A percentile compares a stretch with the other conserved stretches of the same genome.
These are phyloP conservation scores for Vireo altiloquus DNA, from an alignment of 2,113 vertebrate genomes.

Conservation along the genomic window DNA sequence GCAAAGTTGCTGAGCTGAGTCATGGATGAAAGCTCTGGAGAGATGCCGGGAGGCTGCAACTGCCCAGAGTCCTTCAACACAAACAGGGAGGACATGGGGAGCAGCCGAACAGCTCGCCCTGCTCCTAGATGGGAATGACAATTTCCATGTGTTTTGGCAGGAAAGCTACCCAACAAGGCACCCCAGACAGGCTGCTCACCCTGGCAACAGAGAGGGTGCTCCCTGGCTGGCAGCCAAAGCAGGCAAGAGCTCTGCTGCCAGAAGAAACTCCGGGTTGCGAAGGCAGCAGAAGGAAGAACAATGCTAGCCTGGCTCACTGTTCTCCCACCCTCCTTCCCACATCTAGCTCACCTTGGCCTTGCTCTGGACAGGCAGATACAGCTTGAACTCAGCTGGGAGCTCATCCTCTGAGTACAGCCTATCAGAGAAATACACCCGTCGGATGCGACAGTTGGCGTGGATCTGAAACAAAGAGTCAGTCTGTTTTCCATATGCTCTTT, in stretches of 20 bases:
- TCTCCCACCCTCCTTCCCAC: background rate
- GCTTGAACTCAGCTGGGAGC: slow-evolving; percentile 95
- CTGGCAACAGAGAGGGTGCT: background rate
- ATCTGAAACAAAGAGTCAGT: slow-evolving; percentile 74
- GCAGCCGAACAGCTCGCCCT: background rate
- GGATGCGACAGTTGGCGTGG: slow-evolving; percentile 94
- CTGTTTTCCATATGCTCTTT: background rate
- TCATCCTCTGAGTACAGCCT: slow-evolving; percentile 95
- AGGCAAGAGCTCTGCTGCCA: background rate
- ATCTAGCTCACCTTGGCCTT: slow-evolving; percentile 87
- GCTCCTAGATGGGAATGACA: background rate
- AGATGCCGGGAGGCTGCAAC: background rate
- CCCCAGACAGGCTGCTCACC: background rate
- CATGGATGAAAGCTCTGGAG: background rate
- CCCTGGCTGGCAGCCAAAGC: background rate
- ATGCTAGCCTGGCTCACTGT: background rate
- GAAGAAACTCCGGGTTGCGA: background rate
- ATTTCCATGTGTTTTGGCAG: background rate
- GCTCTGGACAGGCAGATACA: slow-evolving; percentile 93
- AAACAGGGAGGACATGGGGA: background rate
- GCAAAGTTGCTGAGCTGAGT: background rate
- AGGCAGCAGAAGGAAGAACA: background rate
- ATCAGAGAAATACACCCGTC: slow-evolving; percentile 97
- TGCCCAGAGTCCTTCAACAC: background rate
- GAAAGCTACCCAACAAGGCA: background rate